A percentile compares a stretch with the other conserved stretches of the same genome.
phyloP scores from a whole-genome alignment of 2,797 vertebrate genomes.

The Steatocranus sp. region DNA sequence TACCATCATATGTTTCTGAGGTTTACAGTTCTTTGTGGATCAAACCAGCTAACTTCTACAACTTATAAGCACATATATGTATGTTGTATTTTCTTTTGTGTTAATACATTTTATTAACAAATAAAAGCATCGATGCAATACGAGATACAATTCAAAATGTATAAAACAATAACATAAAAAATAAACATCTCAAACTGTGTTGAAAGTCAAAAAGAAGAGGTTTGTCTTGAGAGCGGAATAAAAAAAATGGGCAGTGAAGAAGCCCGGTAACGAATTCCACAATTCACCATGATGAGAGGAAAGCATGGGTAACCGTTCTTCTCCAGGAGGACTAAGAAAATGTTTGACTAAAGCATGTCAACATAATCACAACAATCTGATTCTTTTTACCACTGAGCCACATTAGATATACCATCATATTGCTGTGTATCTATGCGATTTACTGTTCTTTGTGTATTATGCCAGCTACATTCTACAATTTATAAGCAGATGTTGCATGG shows the following conservation, averaged over 20 bases:
- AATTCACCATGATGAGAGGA: not conserved
- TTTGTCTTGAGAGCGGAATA: not conserved
- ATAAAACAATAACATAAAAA: not conserved
- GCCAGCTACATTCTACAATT: not conserved
- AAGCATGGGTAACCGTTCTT: not conserved
- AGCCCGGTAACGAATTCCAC: not conserved
- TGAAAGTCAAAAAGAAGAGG: not conserved
- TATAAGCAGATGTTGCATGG: not conserved
- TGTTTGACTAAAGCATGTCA: not conserved
- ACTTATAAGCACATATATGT: not conserved
- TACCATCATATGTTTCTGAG: not conserved
- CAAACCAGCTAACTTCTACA: not conserved
- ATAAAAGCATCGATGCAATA: not conserved
- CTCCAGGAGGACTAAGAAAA: not conserved
- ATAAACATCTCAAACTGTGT: not conserved
- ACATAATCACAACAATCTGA: not conserved
- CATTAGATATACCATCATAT: not conserved
- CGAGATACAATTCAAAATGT: not conserved
- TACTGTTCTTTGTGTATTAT: not conserved
- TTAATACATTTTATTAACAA: not conserved
- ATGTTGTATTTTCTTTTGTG: not conserved
- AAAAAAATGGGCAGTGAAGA: not conserved
- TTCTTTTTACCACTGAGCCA: not conserved
- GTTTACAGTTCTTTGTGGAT: not conserved
- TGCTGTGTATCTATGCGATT: not conserved